Conservation (phyloP, 1,140 invertebrate species). For the Aphelinus atriplicis region DNA sequence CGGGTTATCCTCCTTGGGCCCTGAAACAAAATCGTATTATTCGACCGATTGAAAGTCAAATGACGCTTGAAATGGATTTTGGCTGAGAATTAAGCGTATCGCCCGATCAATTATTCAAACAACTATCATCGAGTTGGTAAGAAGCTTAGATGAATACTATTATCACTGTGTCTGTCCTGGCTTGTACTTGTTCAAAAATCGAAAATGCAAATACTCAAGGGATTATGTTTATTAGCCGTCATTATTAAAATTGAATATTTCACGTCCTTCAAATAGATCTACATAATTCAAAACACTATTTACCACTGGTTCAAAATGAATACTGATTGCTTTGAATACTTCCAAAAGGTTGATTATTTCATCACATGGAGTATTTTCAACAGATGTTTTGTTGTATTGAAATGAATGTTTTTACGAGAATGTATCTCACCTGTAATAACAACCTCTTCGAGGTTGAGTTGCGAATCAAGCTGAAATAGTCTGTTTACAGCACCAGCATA, state of each 20-base stretch:
- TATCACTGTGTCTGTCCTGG: background rate
- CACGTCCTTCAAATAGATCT: background rate
- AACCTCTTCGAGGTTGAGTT: slow-evolving; percentile 75
- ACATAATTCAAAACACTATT: background rate
- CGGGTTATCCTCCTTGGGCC: slow-evolving; percentile 84
- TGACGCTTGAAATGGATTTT: too few species aligned
- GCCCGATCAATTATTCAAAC: background rate
- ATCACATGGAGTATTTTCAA: background rate
- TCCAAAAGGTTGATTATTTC: background rate
- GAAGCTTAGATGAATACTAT: slow-evolving; percentile 14
- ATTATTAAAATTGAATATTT: slow-evolving; percentile 6
- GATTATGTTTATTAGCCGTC: slow-evolving; percentile 6
- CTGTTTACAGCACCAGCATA: slow-evolving; percentile 87
- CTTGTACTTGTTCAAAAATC: background rate
- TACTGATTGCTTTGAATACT: background rate
- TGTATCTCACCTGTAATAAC: slow-evolving; percentile 69
- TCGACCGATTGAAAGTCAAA: too few species aligned
- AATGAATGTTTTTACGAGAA: background rate
- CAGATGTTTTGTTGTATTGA: too few species aligned
- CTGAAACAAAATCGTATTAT: slow-evolving; percentile 60
- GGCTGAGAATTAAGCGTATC: too few species aligned
- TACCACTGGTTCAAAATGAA: background rate
- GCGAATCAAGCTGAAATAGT: slow-evolving; percentile 81
- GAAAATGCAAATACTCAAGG: slow-evolving; percentile 6
- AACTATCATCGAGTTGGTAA: background rate